Evolutionary conservation across 1,140 invertebrate genomes (phyloP).

Genomic region (Augochlora pura): DNA sequence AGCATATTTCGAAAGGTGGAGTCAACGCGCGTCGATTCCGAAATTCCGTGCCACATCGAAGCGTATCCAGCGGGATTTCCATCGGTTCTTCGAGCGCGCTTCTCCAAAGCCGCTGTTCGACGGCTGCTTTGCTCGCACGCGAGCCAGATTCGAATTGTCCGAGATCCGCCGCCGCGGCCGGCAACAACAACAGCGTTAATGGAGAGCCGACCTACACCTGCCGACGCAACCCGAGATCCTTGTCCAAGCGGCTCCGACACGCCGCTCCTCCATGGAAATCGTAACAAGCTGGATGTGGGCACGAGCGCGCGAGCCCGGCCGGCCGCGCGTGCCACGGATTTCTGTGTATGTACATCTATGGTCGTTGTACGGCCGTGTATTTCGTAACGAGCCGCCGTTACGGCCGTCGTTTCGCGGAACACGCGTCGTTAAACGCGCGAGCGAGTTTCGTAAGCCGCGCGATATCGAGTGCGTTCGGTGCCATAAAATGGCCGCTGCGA

Average conservation of each 20-base stretch:
- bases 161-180: not conserved
- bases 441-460: slow-evolving; percentile 21
- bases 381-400: slow-evolving; percentile 21
- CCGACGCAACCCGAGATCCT: not conserved
- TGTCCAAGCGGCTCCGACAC: not conserved
- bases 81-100: too few species aligned
- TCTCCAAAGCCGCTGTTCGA: too few species aligned
- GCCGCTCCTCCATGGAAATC: slow-evolving; percentile 27
- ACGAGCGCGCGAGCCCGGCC: not conserved
- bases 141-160: too few species aligned
- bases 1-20: not conserved
- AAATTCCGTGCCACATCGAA: too few species aligned
- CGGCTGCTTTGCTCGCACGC: too few species aligned
- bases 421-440: slow-evolving; percentile 1
- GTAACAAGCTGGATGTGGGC: slow-evolving; percentile 37
- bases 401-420: slow-evolving; percentile 33
- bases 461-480: not conserved
- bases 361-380: slow-evolving; percentile 26
- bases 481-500: not conserved
- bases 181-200: slow-evolving; percentile 12
- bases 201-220: slow-evolving; percentile 14
- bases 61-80: too few species aligned
- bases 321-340: slow-evolving; percentile 32
- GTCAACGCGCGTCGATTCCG: too few species aligned
- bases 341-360: slow-evolving; percentile 34